Evolutionary conservation across 2,797 vertebrate species (phyloP), one percentile per base, ranked within the genome.

Genomic region (Fringilla coelebs): DNA sequence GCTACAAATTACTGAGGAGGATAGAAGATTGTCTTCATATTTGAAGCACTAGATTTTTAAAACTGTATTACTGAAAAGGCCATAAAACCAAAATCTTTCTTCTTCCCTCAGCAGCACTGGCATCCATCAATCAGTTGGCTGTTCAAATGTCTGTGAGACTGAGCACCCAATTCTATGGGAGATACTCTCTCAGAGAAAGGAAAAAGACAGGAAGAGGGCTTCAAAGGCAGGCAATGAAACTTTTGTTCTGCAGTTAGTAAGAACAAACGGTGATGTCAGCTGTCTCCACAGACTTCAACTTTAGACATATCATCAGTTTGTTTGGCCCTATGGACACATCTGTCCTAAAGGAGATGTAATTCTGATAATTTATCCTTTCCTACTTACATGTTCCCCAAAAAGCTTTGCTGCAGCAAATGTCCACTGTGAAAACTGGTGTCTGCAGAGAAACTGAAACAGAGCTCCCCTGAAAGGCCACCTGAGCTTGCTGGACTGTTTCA

Each of bases 111-210:
- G 43, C 1, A 43, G 43, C 65, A 78, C 17, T n/a, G 79, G 43
- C n/a, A 62, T 1, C 0, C 17, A 62, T 43, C 60, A 34, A 11
- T 24, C 26, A 52, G 21, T 0, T 57, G 48, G 49, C 54, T 21
- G 21, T 16, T 84, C 49, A 60, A 41, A 49, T 8, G n/a, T 36
- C 63, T 58, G 51, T 57, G 46, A 85, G n/a, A 79, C 1, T 31
- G 85, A 61, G 15, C 51, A 88, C 4, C 28, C 71, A 49, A 13
- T 79, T 87, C 49, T 34, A 0, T 8, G 57, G 60, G 60, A 76
- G 48, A 62, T 46, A 15, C 24, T 83, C 21, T 49, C 51, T 51
- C n/a, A 51, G 63, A 65, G 46, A 49, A 72, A 49, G 67, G 75
- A 60, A 68, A n/a, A 66, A 92, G 70, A 73, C 31, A 91, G 70